phyloP scores from a whole-genome alignment of 2,888 invertebrate species.

The Brassicogethes aeneus region DNA sequence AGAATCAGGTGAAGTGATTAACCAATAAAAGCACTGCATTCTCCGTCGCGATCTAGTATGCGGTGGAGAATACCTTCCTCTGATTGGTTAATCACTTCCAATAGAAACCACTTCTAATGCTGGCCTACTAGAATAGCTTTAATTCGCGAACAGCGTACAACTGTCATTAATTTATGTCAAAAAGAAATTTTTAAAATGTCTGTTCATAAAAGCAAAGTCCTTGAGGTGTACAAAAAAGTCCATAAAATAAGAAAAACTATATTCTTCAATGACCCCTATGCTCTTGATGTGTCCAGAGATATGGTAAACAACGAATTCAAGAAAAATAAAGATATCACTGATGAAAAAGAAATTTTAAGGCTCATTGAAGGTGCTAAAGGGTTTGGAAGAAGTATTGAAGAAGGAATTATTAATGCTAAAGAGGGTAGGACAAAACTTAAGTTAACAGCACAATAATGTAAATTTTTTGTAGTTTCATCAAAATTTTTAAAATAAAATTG shows the following conservation, averaged over 20 bases:
- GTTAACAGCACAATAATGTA: background rate
- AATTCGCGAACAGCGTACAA: too few relatives aligned
- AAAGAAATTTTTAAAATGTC: too few relatives aligned
- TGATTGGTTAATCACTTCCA: too few relatives aligned
- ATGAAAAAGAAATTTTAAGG: background rate
- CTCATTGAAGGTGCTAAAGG: background rate
- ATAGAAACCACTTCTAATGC: too few relatives aligned
- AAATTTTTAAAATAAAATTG: constrained; percentile 1
- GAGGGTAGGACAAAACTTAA: too few relatives aligned
- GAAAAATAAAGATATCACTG: background rate
- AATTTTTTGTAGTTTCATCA: background rate
- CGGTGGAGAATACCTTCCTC: too few relatives aligned
- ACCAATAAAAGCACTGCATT: too few relatives aligned
- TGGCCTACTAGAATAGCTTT: too few relatives aligned
- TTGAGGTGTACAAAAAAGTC: background rate
- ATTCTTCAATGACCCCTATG: background rate
- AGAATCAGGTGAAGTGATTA: too few relatives aligned
- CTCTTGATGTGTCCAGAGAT: background rate
- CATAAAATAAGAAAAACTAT: background rate
- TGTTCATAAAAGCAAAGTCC: background rate
- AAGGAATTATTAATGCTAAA: background rate
- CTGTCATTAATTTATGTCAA: too few relatives aligned
- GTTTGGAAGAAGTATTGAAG: background rate
- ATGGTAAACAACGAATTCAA: background rate
- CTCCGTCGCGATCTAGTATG: too few relatives aligned